A percentile compares a stretch with the other conserved stretches of the same genome.
Conservation (phyloP, 1,140 invertebrate genomes). For the Bicyclus anynana region DNA sequence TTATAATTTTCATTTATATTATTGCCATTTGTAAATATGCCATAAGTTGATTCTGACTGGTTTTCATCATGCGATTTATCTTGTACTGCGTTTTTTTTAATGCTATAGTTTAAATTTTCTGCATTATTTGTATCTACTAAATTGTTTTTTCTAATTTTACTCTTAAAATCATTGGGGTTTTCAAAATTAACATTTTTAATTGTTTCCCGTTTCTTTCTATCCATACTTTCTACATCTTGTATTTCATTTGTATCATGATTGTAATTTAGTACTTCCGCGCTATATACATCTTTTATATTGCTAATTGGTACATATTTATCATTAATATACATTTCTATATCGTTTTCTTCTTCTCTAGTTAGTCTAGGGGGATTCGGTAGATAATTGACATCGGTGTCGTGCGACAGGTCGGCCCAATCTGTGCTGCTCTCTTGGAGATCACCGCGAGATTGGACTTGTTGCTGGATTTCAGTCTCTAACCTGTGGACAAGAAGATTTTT, state of each 20-base stretch:
- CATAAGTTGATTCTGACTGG: too few relatives aligned
- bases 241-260: slow-evolving; percentile 7
- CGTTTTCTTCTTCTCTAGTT: slow-evolving; percentile 33
- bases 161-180: neutral
- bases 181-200: slow-evolving; percentile 1
- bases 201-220: slow-evolving; percentile 20
- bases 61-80: neutral
- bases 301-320: slow-evolving; percentile 47
- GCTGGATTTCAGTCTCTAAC: neutral
- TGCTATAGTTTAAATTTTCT: too few relatives aligned
- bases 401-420: slow-evolving; percentile 52
- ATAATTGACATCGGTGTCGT: slow-evolving; percentile 68
- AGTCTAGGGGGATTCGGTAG: slow-evolving; percentile 31
- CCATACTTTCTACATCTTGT: slow-evolving; percentile 15
- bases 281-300: slow-evolving; percentile 17
- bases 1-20: too few relatives aligned
- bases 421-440: slow-evolving; percentile 22
- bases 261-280: slow-evolving; percentile 14
- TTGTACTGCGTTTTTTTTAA: neutral
- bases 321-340: slow-evolving; percentile 44
- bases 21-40: too few relatives aligned
- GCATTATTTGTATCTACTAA: too few relatives aligned
- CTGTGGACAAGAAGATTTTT: neutral
- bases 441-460: neutral
- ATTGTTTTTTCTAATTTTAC: too few relatives aligned